Percentiles rank a stretch among this genome's conserved stretches.
Conservation (phyloP, 1,140 invertebrate genomes). For the Sycophila sp. region DNA sequence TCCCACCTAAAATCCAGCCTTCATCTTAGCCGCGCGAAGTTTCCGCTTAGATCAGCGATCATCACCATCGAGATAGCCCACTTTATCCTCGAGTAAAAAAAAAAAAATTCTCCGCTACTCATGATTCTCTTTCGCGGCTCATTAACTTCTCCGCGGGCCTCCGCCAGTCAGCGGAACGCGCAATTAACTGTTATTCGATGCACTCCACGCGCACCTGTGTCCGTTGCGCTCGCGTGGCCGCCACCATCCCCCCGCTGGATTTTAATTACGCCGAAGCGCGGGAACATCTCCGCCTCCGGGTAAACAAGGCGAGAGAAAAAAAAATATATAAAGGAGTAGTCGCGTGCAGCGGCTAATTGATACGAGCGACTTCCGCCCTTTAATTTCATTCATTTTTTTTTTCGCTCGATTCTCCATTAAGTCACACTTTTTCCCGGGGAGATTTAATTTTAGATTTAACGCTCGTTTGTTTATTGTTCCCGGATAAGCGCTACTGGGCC, state of each 20-base stretch:
- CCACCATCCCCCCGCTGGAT: neutral
- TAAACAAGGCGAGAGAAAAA: neutral
- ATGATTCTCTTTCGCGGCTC: neutral
- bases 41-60: too few species aligned
- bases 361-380: neutral
- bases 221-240: neutral
- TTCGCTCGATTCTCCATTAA: too few species aligned
- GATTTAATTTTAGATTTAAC: conserved; percentile 4
- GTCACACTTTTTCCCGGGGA: too few species aligned
- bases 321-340: neutral
- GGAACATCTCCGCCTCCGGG: too few species aligned
- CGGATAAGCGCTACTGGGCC: neutral
- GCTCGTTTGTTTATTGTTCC: neutral
- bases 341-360: neutral
- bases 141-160: neutral
- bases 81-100: neutral
- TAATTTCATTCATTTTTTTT: too few species aligned
- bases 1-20: too few species aligned
- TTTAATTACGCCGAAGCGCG: conserved; percentile 3
- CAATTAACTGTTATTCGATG: conserved; percentile 9
- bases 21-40: too few species aligned
- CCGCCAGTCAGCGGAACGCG: neutral
- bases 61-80: too few species aligned
- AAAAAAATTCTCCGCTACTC: neutral
- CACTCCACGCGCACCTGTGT: neutral